Conservation (phyloP, 2,888 invertebrate genomes). For the Amiota communis region DNA sequence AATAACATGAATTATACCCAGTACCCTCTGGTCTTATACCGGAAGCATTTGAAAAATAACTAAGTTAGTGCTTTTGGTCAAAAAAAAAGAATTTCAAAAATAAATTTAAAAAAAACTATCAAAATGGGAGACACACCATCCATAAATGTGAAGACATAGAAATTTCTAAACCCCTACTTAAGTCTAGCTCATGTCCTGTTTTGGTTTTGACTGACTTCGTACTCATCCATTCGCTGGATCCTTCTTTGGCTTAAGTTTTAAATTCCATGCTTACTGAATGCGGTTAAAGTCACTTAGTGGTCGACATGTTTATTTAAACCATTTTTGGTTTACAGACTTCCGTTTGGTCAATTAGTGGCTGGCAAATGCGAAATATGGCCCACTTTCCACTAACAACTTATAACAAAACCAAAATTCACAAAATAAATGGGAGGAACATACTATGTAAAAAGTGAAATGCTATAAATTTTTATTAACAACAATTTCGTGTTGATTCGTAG, state of each 20-base stretch:
- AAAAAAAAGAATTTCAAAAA: neutral
- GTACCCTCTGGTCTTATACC: neutral
- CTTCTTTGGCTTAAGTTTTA: neutral
- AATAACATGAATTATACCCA: neutral
- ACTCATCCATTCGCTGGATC: neutral
- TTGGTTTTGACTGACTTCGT: neutral
- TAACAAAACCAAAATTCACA: neutral
- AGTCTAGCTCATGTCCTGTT: neutral
- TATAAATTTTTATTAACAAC: constrained; percentile 37
- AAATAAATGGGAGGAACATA: neutral
- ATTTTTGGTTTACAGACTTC: constrained; percentile 65
- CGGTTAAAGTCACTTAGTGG: constrained; percentile 63
- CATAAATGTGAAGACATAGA: constrained; percentile 11
- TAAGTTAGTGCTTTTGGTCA: neutral
- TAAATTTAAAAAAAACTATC: neutral
- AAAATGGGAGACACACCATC: no score
- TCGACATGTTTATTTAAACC: constrained; percentile 65
- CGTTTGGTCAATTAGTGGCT: constrained; percentile 65
- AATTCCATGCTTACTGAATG: constrained; percentile 48
- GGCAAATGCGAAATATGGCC: constrained; percentile 8
- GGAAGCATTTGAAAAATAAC: constrained; percentile 2
- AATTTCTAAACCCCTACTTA: neutral
- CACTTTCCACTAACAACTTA: neutral
- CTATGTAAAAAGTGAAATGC: constrained; percentile 11
- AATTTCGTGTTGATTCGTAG: constrained; percentile 34